Percentiles rank a stretch among this genome's conserved stretches.
Conservation (phyloP, 2,113 vertebrate species). For the Eleginops maclovinus region DNA sequence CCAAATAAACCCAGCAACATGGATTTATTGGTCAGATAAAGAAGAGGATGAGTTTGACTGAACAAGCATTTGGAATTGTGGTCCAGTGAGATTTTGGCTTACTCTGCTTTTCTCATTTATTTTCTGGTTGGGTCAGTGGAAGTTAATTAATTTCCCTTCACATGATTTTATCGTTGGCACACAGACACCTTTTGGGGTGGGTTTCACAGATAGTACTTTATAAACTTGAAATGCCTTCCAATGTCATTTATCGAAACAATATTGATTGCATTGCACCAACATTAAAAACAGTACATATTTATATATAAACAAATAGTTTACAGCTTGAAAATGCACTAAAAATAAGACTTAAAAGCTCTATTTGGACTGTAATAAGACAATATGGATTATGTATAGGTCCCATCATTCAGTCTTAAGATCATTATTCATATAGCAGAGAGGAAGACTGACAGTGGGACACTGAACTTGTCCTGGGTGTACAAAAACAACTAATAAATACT, state of each 20-base stretch:
- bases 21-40: slow-evolving; percentile 46
- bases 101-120: slow-evolving; percentile 57
- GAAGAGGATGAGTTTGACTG: slow-evolving; percentile 35
- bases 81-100: slow-evolving; percentile 34
- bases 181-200: slow-evolving; percentile 14
- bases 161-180: slow-evolving; percentile 53
- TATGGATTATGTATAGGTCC: background rate
- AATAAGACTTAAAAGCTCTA: background rate
- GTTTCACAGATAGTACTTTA: slow-evolving; percentile 26
- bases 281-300: background rate
- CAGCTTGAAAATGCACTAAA: background rate
- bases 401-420: slow-evolving; percentile 11
- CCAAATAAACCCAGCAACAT: slow-evolving; percentile 20
- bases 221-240: slow-evolving; percentile 2
- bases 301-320: background rate
- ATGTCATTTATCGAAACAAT: slow-evolving; percentile 12
- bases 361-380: too few relatives aligned
- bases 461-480: slow-evolving; percentile 15
- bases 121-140: slow-evolving; percentile 45
- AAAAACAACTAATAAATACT: slow-evolving; percentile 22
- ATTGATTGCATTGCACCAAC: background rate
- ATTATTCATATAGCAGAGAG: slow-evolving; percentile 26
- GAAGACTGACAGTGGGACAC: slow-evolving; percentile 16
- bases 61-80: slow-evolving; percentile 44
- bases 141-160: slow-evolving; percentile 65